Evolutionary conservation across 2,888 invertebrate species (phyloP).

Genomic region (Sceliomorpha sp.): DNA sequence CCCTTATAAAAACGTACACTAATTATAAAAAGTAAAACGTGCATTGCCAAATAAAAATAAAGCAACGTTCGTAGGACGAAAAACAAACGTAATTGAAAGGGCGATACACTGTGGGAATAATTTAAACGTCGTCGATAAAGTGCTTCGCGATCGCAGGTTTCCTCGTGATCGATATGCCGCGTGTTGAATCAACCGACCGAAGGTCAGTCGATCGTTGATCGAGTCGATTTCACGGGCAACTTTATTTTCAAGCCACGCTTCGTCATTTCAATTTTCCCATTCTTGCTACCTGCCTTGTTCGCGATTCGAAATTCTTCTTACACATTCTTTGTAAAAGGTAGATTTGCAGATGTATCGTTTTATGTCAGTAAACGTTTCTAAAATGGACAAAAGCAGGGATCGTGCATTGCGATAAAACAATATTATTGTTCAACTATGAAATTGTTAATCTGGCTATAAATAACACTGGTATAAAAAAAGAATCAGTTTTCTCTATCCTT

Average conservation of each 20-base stretch:
- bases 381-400: too few species aligned
- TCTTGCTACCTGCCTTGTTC: conserved; percentile 21
- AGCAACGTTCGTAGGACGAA: conserved; percentile 6
- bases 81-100: conserved; percentile 27
- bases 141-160: conserved; percentile 22
- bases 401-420: too few species aligned
- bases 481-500: too few species aligned
- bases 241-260: conserved; percentile 27
- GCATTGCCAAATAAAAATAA: conserved; percentile 4
- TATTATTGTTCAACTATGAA: too few species aligned
- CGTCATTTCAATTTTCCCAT: conserved; percentile 21
- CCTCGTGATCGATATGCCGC: conserved; percentile 33
- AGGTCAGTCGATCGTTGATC: conserved; percentile 16
- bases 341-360: neutral
- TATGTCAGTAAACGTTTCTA: too few species aligned
- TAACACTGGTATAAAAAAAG: too few species aligned
- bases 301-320: conserved; percentile 18
- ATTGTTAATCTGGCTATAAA: too few species aligned
- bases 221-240: conserved; percentile 34
- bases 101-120: conserved; percentile 21
- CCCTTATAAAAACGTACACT: too few species aligned
- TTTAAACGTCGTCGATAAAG: conserved; percentile 29
- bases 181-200: conserved; percentile 13
- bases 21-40: too few species aligned
- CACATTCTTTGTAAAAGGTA: conserved; percentile 8